These are phyloP conservation scores for Pectinophora gossypiella DNA, from an alignment of 1,140 invertebrate genomes.

Conservation along the genomic window DNA sequence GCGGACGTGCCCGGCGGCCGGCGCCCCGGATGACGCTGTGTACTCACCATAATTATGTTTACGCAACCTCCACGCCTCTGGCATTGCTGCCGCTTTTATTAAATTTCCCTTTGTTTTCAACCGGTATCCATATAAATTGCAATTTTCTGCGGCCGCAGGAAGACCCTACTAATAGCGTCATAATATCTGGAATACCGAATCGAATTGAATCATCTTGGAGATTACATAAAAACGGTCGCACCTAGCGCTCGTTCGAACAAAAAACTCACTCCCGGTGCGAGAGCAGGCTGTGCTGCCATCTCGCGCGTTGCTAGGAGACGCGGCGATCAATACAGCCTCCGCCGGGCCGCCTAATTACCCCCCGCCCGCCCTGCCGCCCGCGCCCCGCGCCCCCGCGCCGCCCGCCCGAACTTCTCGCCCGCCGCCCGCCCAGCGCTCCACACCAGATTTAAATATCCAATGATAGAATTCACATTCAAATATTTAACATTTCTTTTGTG, in stretches of 20 bases:
- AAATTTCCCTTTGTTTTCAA: slow-evolving; percentile 5
- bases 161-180: slow-evolving; percentile 31
- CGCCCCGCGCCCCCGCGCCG: slow-evolving; percentile 19
- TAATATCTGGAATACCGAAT: slow-evolving; percentile 26
- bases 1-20: slow-evolving; percentile 28
- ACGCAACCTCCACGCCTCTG: slow-evolving; percentile 21
- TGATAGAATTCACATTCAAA: slow-evolving; percentile 72
- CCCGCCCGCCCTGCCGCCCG: slow-evolving; percentile 23
- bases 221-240: slow-evolving; percentile 67
- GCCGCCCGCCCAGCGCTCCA: slow-evolving; percentile 37
- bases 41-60: slow-evolving; percentile 58
- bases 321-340: slow-evolving; percentile 71
- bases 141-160: neutral
- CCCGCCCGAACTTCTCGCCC: slow-evolving; percentile 38
- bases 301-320: slow-evolving; percentile 70
- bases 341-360: slow-evolving; percentile 71
- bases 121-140: neutral
- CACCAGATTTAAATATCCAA: slow-evolving; percentile 70
- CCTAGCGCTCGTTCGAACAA: slow-evolving; percentile 59
- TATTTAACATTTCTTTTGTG: slow-evolving; percentile 39
- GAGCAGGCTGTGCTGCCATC: slow-evolving; percentile 61
- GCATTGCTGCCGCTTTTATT: slow-evolving; percentile 4
- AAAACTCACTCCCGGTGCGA: slow-evolving; percentile 47
- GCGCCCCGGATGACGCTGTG: slow-evolving; percentile 36
- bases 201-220: slow-evolving; percentile 60